phyloP scores from a whole-genome alignment of 2,888 invertebrate genomes.

The Andricus quercusramuli region DNA sequence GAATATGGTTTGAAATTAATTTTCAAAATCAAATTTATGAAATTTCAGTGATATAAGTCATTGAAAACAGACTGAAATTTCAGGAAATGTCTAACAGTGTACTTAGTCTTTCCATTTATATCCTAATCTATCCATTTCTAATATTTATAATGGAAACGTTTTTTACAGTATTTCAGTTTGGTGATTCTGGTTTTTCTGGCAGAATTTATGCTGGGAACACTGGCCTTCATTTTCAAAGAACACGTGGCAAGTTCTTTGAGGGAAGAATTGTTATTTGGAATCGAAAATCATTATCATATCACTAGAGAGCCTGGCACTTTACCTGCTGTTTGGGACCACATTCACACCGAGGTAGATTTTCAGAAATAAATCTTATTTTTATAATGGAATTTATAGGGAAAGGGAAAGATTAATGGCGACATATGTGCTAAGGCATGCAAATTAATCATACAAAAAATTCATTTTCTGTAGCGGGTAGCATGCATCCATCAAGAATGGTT shows the following conservation, averaged over 20 bases:
- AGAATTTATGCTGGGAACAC: slow-evolving; percentile 87
- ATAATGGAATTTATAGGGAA: not conserved
- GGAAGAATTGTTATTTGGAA: slow-evolving; percentile 84
- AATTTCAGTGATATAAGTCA: no score
- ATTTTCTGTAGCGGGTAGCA: no score
- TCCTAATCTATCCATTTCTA: no score
- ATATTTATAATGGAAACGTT: not conserved
- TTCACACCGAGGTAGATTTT: slow-evolving; percentile 82
- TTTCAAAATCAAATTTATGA: no score
- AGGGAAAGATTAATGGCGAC: not conserved
- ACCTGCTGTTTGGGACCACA: slow-evolving; percentile 87
- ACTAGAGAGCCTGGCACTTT: slow-evolving; percentile 83
- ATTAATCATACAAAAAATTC: no score
- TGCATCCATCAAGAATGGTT: no score
- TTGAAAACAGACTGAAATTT: no score
- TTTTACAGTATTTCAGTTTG: slow-evolving; percentile 87
- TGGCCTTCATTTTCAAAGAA: slow-evolving; percentile 88
- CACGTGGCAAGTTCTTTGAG: slow-evolving; percentile 84
- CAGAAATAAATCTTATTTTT: not conserved
- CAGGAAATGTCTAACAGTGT: no score
- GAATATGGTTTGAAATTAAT: no score
- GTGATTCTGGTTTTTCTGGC: slow-evolving; percentile 88
- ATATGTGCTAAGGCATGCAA: no score
- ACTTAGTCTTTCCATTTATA: no score
- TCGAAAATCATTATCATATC: slow-evolving; percentile 84